Base-by-base conservation (phyloP, 2,797 vertebrate genomes). In the Sebastiscus tertius region DNA sequence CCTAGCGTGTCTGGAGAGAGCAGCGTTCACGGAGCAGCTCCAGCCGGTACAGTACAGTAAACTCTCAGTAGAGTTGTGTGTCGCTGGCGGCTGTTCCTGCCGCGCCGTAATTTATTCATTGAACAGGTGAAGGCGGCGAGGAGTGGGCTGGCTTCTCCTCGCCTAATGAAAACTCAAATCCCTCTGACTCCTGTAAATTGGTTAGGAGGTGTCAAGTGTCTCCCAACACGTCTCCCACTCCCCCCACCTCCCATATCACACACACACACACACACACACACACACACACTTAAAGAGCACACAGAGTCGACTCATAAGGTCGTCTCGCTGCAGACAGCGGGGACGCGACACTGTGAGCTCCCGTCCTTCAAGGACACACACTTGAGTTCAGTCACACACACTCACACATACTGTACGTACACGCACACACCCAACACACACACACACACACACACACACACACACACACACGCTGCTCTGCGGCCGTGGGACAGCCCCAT, bases 91-190 rank as follows among this genome's bases (percentile, higher is more conserved):
- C 81, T 89, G 88, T 86, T 84, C 77, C 74, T 74, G 84, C 55
- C 22, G 26, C 10, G 54, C 85, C 42, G 67, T 92, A 89, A 94
- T 93, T 91, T 93, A 94, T 95, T 94, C 90, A 94, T 93, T 93
- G 89, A 94, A 93, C 90, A 90, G 88, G 90, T 93, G 91, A 88
- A 86, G 87, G 84, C 55, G 56, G 59, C 9, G 72, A 82, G 74
- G 75, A 69, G 82, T 59, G 77, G 76, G 77, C 64, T 63, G 72
- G 27, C 60, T 76, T 81, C 84, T 87, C 69, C 76, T 81, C 39
- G 4, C 33, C 81, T 93, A 92, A 92, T 93, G 89, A 94, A 92
- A 93, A 92, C 84, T 77, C 81, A 87, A 92, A 94, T 89, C 89
- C 86, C 87, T 84, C 59, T 65, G 89, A 90, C 85, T 89, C 77